phyloP scores from a whole-genome alignment of 2,113 vertebrate genomes.

The Hiodon tergisus region DNA sequence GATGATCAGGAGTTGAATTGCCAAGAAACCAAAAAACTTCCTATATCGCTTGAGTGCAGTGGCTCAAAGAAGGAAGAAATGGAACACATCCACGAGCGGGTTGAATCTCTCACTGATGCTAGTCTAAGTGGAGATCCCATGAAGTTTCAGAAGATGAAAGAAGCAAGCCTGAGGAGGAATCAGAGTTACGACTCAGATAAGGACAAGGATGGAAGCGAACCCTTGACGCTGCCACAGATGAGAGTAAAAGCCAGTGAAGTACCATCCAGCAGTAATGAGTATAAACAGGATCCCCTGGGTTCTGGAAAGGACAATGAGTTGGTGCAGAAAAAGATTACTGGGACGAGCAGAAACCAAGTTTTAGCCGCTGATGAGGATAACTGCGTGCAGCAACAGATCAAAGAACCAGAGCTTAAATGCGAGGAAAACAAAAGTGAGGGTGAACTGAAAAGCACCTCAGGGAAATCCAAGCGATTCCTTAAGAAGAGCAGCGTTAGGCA shows the following conservation, averaged over 20 bases:
- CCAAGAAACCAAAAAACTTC: slow-evolving; percentile 66
- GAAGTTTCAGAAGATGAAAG: slow-evolving; percentile 61
- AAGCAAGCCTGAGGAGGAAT: slow-evolving; percentile 54
- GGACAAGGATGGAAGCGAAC: slow-evolving; percentile 86
- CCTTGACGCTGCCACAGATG: slow-evolving; percentile 61
- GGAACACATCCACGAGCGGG: slow-evolving; percentile 49
- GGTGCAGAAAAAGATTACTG: slow-evolving; percentile 85
- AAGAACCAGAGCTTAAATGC: slow-evolving; percentile 64
- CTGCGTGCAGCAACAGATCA: slow-evolving; percentile 61
- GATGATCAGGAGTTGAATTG: slow-evolving; percentile 59
- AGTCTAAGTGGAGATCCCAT: slow-evolving; percentile 52
- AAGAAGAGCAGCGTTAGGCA: slow-evolving; percentile 74
- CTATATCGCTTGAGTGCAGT: slow-evolving; percentile 64
- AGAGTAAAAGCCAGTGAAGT: slow-evolving; percentile 64
- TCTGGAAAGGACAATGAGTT: slow-evolving; percentile 88
- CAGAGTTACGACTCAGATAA: slow-evolving; percentile 66
- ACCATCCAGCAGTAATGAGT: slow-evolving; percentile 49
- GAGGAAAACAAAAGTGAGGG: slow-evolving; percentile 59
- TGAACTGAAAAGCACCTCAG: slow-evolving; percentile 56
- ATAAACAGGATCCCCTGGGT: slow-evolving; percentile 75
- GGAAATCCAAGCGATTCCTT: slow-evolving; percentile 67
- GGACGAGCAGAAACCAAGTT: slow-evolving; percentile 69
- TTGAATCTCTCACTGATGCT: slow-evolving; percentile 24
- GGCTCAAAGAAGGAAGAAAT: slow-evolving; percentile 71
- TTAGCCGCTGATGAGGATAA: slow-evolving; percentile 87